Percentiles rank a stretch among this genome's conserved stretches.
These are phyloP conservation scores for Chondrilla cf. caribensis DNA, from an alignment of 37 sponge, comb jelly and placozoan genomes.

Conservation along the genomic window DNA sequence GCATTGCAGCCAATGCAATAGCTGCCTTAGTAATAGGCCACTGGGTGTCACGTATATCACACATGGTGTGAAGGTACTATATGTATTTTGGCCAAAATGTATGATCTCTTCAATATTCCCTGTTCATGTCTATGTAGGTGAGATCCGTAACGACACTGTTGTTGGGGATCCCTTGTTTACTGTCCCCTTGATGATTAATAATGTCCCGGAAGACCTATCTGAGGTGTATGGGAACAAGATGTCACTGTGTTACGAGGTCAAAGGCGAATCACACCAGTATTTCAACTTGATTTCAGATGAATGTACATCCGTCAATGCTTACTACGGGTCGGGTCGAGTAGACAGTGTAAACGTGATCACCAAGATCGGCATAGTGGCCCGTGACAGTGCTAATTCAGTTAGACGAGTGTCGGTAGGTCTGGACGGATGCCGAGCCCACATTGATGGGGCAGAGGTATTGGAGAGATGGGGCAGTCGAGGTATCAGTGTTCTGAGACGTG, in stretches of 20 bases:
- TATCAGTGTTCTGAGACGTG: constrained; percentile 1
- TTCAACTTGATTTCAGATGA: constrained; percentile 8
- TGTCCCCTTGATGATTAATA: background rate
- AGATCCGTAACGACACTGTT: background rate
- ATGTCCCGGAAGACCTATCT: background rate
- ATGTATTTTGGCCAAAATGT: too few species aligned
- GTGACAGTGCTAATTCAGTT: background rate
- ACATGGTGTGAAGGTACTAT: too few species aligned
- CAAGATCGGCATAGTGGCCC: constrained; percentile 41
- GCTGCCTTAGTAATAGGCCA: too few species aligned
- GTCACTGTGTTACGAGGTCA: constrained; percentile 7
- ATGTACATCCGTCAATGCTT: constrained; percentile 16
- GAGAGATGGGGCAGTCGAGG: background rate
- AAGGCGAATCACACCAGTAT: background rate
- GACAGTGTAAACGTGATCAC: constrained; percentile 45
- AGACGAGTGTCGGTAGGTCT: constrained; percentile 37
- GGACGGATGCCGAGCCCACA: constrained; percentile 29
- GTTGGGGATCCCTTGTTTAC: constrained; percentile 7
- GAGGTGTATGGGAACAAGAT: background rate
- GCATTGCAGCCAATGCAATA: too few species aligned
- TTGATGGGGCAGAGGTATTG: background rate
- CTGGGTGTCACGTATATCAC: too few species aligned
- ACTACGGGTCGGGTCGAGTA: background rate
- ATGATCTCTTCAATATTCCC: background rate
- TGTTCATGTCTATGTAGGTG: background rate